phyloP scores from a whole-genome alignment of 2,113 vertebrate species.

The Perca fluviatilis region DNA sequence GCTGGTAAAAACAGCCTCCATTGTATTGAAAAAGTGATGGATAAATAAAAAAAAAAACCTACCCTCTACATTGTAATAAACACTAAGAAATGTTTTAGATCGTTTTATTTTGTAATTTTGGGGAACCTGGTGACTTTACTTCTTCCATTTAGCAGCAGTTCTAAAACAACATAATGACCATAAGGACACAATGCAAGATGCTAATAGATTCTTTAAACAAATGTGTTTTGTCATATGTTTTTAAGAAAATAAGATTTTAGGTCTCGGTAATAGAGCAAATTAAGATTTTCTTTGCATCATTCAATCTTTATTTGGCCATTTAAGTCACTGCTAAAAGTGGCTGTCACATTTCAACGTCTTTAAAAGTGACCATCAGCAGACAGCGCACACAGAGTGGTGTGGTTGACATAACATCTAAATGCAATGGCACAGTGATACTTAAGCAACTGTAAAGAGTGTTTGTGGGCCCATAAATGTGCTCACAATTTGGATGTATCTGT shows the following conservation, averaged over 20 bases:
- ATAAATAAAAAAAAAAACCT: background rate
- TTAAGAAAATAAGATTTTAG: background rate
- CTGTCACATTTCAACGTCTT: background rate
- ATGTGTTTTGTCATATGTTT: background rate
- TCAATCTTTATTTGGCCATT: background rate
- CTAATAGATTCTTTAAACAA: background rate
- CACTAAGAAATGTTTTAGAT: background rate
- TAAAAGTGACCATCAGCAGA: conserved; percentile 6
- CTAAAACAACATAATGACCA: background rate
- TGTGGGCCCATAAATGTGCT: conserved; percentile 55
- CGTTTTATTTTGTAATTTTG: background rate
- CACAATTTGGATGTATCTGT: conserved; percentile 51
- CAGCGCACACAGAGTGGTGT: background rate
- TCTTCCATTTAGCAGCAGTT: background rate
- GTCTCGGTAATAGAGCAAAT: background rate
- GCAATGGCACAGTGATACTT: conserved; percentile 23
- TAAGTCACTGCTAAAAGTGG: background rate
- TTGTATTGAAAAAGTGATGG: background rate
- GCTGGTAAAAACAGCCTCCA: background rate
- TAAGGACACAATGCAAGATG: background rate
- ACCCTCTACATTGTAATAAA: background rate
- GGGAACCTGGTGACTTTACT: background rate
- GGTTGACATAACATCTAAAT: conserved; percentile 21
- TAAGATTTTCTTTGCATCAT: background rate
- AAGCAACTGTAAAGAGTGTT: conserved; percentile 41